Conservation (phyloP, 2,797 vertebrate species). For the Pampus argenteus region DNA sequence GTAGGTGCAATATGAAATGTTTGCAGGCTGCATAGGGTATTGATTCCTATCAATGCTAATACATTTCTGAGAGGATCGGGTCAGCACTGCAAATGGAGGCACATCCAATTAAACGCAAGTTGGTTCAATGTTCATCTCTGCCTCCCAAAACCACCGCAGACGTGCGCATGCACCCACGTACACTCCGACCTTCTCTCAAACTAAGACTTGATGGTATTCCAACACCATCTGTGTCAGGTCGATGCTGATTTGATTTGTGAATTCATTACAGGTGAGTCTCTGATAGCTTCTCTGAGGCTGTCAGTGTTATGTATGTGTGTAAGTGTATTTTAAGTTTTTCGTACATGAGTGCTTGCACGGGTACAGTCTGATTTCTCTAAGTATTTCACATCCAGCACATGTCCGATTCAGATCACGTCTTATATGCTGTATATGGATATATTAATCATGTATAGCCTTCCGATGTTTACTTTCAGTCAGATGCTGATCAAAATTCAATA, state of each 20-base stretch:
- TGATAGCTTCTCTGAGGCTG: constrained; percentile 1
- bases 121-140: constrained; percentile 31
- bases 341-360: neutral
- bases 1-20: neutral
- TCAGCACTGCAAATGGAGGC: constrained; percentile 16
- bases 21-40: constrained; percentile 18
- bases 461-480: constrained; percentile 18
- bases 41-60: constrained; percentile 44
- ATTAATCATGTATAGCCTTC: neutral
- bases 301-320: constrained; percentile 4
- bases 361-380: neutral
- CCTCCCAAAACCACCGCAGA: constrained; percentile 24
- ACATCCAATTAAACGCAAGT: constrained; percentile 40
- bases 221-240: constrained; percentile 38
- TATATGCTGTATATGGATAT: neutral
- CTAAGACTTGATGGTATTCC: constrained; percentile 15
- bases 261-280: constrained; percentile 47
- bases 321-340: neutral
- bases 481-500: neutral
- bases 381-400: constrained; percentile 5
- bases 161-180: neutral
- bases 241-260: constrained; percentile 50
- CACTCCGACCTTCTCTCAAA: constrained; percentile 4
- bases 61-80: constrained; percentile 29
- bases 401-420: neutral